Evolutionary conservation across 2,888 invertebrate species (phyloP).

Genomic region (Iphiclides podalirius): DNA sequence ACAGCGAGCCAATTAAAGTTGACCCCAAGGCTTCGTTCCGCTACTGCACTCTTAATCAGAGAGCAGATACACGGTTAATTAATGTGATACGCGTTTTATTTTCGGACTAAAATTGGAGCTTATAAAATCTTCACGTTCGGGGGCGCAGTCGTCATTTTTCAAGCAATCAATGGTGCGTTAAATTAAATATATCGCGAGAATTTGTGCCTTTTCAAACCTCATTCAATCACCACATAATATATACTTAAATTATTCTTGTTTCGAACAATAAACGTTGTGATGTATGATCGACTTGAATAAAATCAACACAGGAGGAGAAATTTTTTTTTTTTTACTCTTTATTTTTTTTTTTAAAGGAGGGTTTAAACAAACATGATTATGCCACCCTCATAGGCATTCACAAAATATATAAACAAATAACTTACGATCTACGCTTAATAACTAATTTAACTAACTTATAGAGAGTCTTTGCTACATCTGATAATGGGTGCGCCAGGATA

Average conservation of each 20-base stretch:
- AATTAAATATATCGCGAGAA: conserved; percentile 11
- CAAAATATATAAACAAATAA: no score
- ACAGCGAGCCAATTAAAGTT: conserved; percentile 70
- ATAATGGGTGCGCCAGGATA: no score
- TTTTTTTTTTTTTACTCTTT: no score
- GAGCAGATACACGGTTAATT: conserved; percentile 72
- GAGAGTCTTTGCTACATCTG: no score
- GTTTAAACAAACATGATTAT: no score
- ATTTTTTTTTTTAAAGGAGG: no score
- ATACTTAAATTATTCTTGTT: not conserved
- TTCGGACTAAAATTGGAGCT: conserved; percentile 46
- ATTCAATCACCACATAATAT: not conserved
- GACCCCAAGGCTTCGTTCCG: conserved; percentile 63
- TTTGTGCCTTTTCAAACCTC: not conserved
- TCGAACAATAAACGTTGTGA: not conserved
- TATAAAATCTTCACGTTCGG: conserved; percentile 39
- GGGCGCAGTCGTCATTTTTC: conserved; percentile 8
- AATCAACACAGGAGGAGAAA: no score
- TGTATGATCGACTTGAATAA: no score
- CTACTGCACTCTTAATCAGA: conserved; percentile 75
- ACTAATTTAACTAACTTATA: no score
- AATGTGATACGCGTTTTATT: conserved; percentile 70
- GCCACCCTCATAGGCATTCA: no score
- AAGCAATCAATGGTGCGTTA: conserved; percentile 10
- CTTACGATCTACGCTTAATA: no score